Evolutionary conservation across 2,113 vertebrate genomes (phyloP).

Genomic region (Hyperoodon ampullatus): DNA sequence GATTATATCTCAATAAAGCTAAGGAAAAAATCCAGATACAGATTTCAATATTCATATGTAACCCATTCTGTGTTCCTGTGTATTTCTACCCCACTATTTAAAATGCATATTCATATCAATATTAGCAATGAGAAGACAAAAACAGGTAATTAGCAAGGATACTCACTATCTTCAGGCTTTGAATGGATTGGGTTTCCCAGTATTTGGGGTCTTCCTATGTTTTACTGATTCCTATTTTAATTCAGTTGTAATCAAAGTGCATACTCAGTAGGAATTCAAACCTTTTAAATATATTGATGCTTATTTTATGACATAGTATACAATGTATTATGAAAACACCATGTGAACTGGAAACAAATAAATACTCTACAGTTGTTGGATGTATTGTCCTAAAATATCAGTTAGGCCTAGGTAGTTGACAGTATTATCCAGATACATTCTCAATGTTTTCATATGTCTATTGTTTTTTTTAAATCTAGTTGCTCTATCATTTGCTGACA

Average conservation of each 20-base stretch:
- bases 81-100: neutral
- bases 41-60: neutral
- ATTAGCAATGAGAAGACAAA: neutral
- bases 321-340: neutral
- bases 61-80: neutral
- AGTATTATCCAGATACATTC: neutral
- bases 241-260: neutral
- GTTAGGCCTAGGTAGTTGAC: neutral
- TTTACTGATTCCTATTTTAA: conserved; percentile 14
- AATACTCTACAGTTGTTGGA: neutral
- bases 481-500: neutral
- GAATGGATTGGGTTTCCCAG: neutral
- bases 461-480: neutral
- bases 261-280: neutral
- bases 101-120: neutral
- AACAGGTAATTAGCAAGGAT: neutral
- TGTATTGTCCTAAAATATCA: neutral
- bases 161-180: neutral
- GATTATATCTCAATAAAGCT: neutral
- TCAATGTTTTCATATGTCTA: neutral
- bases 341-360: neutral
- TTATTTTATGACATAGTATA: neutral
- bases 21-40: neutral
- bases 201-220: neutral
- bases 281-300: neutral